These are phyloP conservation scores for Troides helena DNA, from an alignment of 2,888 invertebrate species.

Conservation along the genomic window DNA sequence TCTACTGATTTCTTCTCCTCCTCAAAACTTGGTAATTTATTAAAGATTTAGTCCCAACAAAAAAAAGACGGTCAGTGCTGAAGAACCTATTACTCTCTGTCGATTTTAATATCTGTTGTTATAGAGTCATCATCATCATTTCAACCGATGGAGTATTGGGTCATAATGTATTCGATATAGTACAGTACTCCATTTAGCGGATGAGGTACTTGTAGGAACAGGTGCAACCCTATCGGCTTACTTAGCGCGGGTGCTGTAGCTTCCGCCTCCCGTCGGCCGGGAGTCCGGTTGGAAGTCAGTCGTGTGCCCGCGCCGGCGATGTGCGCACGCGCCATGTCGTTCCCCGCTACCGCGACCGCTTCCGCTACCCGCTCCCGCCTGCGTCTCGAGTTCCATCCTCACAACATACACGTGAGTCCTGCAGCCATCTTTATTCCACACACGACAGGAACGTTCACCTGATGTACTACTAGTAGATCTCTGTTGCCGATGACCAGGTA, in stretches of 20 bases:
- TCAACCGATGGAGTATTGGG: too few species aligned
- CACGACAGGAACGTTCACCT: too few species aligned
- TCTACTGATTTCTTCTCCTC: too few species aligned
- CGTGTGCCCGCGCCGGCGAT: constrained; percentile 35
- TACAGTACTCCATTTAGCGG: neutral
- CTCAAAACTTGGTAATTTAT: too few species aligned
- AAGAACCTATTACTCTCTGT: too few species aligned
- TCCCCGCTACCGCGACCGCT: constrained; percentile 56
- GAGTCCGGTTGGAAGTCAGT: neutral
- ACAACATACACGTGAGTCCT: constrained; percentile 71
- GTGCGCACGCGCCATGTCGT: constrained; percentile 49
- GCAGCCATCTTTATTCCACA: too few species aligned
- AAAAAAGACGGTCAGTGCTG: too few species aligned
- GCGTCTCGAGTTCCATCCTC: constrained; percentile 67
- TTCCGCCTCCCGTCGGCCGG: constrained; percentile 31
- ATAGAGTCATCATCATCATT: too few species aligned
- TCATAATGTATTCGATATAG: neutral
- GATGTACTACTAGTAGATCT: too few species aligned
- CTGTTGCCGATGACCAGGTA: too few species aligned
- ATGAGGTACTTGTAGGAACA: constrained; percentile 32
- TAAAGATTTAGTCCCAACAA: too few species aligned
- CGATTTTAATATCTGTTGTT: neutral
- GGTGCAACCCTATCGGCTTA: constrained; percentile 47
- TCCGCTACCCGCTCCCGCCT: constrained; percentile 44
- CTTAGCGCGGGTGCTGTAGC: constrained; percentile 40